Evolutionary conservation across 1,140 invertebrate genomes (phyloP).

Genomic region (Atta texana): DNA sequence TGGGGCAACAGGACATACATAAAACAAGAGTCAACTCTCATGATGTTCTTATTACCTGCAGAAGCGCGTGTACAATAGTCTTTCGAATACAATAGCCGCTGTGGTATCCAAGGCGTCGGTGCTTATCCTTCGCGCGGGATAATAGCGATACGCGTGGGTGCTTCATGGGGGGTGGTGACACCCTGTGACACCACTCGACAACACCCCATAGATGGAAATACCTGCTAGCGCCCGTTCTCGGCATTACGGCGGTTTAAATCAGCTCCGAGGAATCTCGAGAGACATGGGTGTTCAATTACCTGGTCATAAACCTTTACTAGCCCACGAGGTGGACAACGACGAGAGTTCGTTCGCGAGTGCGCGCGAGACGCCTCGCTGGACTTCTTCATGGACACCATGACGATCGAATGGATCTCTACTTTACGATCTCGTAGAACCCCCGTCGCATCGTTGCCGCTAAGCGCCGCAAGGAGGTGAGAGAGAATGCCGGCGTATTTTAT

Average conservation of each 20-base stretch:
- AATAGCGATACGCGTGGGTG: slow-evolving; percentile 68
- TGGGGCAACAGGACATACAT: not conserved
- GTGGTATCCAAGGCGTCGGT: slow-evolving; percentile 30
- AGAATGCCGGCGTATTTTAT: slow-evolving; percentile 66
- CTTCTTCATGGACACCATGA: slow-evolving; percentile 68
- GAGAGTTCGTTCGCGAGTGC: slow-evolving; percentile 71
- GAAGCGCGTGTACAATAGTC: not conserved
- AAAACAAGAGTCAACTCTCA: not conserved
- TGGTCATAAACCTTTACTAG: slow-evolving; percentile 79
- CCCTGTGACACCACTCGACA: slow-evolving; percentile 58
- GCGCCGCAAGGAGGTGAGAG: slow-evolving; percentile 68
- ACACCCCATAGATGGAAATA: slow-evolving; percentile 74
- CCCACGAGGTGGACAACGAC: slow-evolving; percentile 73
- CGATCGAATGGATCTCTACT: slow-evolving; percentile 72
- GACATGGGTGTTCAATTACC: slow-evolving; percentile 81
- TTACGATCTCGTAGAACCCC: slow-evolving; percentile 74
- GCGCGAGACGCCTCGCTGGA: slow-evolving; percentile 61
- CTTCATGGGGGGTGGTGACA: slow-evolving; percentile 72
- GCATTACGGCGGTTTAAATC: slow-evolving; percentile 80
- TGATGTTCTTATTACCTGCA: not conserved
- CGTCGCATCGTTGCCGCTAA: slow-evolving; percentile 50
- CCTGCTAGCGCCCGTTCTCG: slow-evolving; percentile 66
- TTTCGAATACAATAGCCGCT: slow-evolving; percentile 40
- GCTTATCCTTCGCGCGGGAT: slow-evolving; percentile 62
- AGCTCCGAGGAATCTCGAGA: slow-evolving; percentile 74